A percentile compares a stretch with the other conserved stretches of the same genome.
phyloP scores from a whole-genome alignment of 2,113 vertebrate genomes.

The Trematomus loennbergii region DNA sequence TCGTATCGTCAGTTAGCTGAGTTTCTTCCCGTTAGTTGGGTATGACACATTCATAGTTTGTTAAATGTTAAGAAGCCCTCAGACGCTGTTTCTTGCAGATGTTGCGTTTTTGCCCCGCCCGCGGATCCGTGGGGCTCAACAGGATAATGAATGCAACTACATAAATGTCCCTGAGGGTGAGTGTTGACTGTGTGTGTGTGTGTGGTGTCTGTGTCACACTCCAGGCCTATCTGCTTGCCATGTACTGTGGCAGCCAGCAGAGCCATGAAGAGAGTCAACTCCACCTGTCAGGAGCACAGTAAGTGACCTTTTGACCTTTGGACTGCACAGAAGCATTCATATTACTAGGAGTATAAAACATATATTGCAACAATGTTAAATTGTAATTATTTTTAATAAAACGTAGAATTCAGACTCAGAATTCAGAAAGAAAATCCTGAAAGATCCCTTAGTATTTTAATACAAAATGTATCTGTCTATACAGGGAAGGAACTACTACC shows the following conservation, averaged over 20 bases:
- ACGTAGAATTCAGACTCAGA: background rate
- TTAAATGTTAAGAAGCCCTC: too few relatives aligned
- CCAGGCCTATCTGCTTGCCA: constrained; percentile 82
- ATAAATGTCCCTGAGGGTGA: too few relatives aligned
- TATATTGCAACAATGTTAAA: too few relatives aligned
- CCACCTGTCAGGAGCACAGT: constrained; percentile 81
- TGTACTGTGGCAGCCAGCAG: constrained; percentile 77
- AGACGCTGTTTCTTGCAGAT: too few relatives aligned
- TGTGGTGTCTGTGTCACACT: background rate
- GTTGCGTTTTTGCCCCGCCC: too few relatives aligned
- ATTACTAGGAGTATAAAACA: too few relatives aligned
- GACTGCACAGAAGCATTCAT: background rate
- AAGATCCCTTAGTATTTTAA: too few relatives aligned
- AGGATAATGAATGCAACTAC: background rate
- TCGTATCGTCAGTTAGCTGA: too few relatives aligned
- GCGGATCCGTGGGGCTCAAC: too few relatives aligned
- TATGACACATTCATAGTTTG: too few relatives aligned
- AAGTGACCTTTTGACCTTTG: constrained; percentile 24
- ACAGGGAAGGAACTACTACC: constrained; percentile 71
- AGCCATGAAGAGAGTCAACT: constrained; percentile 75
- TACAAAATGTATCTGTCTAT: background rate
- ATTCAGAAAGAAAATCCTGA: background rate
- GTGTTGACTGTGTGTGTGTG: background rate
- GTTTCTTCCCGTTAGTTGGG: too few relatives aligned
- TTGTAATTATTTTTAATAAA: background rate